Evolutionary conservation across 2,797 vertebrate species (phyloP), one percentile per base, ranked within the genome.

Genomic region (Sebastes nivosus): DNA sequence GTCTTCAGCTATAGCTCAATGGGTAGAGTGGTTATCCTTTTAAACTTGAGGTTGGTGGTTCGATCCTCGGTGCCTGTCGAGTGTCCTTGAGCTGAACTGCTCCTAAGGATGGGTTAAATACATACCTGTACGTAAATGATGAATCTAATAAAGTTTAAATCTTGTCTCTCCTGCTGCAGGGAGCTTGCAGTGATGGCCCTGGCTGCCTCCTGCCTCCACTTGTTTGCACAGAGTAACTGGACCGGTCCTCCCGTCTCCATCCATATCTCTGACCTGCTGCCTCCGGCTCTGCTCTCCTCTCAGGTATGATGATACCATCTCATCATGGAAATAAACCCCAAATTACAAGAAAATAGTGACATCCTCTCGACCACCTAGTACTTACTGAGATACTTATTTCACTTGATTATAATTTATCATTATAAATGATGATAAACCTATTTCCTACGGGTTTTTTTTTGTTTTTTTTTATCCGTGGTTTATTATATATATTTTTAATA

Each of bases 211-310:
- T 97, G 97, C 85, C 95, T 99, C 77, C 96, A 99, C 63, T 92
- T 98, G 78, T 99, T 99, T 34, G 96, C 95, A 75, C 98, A 98
- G 94, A 97, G 95, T 91, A 99, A 99, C 94, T 99, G 98, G 98
- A 99, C 97, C 0, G 98, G 98, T 16, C 98, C 98, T 75, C 93
- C 93, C 5, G 87, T 96, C 86, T 92, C 89, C 29, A 82, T 98
- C 63, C 87, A 94, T 0, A 70, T 95, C 25, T 92, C 94, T 7
- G 96, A 99, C 38, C 89, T 97, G 75, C 95, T 99, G 65, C 96
- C 97, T 2, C 52, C 91, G 4, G 77, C 88, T 14, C 85, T 98
- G 63, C 87, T 96, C 66, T 90, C 96, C 61, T 90, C 77, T 77
- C 94, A 97, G 97, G 98, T 99, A 96, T 7, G 46, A 96, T 7